phyloP scores from a whole-genome alignment of 1,140 invertebrate genomes.

The Listronotus oregonensis region DNA sequence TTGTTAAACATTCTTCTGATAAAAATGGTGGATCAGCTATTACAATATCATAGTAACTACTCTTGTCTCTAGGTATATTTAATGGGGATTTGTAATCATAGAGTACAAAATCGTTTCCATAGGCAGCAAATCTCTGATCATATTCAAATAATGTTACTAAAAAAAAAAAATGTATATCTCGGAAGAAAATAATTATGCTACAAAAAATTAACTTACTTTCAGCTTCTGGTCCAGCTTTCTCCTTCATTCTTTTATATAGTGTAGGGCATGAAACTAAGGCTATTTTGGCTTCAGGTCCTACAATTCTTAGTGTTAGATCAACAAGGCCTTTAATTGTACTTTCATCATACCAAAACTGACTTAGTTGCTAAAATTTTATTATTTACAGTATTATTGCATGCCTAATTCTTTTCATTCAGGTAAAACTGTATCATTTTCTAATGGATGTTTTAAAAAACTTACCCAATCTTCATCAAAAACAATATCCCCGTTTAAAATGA shows the following conservation, averaged over 20 bases:
- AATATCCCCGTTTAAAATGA: slow-evolving; percentile 58
- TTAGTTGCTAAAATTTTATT: slow-evolving; percentile 79
- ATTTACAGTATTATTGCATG: too few species aligned
- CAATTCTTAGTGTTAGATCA: slow-evolving; percentile 63
- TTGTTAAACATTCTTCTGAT: slow-evolving; percentile 88
- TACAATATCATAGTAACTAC: slow-evolving; percentile 78
- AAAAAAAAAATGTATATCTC: slow-evolving; percentile 36
- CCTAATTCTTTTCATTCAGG: too few species aligned
- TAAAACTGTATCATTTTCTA: too few species aligned
- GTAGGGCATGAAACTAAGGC: slow-evolving; percentile 91
- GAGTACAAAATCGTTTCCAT: slow-evolving; percentile 78
- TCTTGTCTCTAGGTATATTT: slow-evolving; percentile 66
- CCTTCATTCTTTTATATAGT: slow-evolving; percentile 73
- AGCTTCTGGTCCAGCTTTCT: slow-evolving; percentile 55
- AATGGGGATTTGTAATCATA: slow-evolving; percentile 90
- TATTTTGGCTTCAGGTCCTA: slow-evolving; percentile 67
- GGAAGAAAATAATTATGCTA: not conserved
- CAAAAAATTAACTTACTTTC: slow-evolving; percentile 53
- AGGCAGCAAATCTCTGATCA: slow-evolving; percentile 79
- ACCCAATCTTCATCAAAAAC: slow-evolving; percentile 86
- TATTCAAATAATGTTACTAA: slow-evolving; percentile 81
- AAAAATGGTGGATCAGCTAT: slow-evolving; percentile 94
- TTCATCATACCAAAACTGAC: slow-evolving; percentile 95
- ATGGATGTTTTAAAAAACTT: slow-evolving; percentile 35
- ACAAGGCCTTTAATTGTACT: slow-evolving; percentile 73